Evolutionary conservation across 2,113 vertebrate species (phyloP).

Genomic region (Peromyscus californicus): DNA sequence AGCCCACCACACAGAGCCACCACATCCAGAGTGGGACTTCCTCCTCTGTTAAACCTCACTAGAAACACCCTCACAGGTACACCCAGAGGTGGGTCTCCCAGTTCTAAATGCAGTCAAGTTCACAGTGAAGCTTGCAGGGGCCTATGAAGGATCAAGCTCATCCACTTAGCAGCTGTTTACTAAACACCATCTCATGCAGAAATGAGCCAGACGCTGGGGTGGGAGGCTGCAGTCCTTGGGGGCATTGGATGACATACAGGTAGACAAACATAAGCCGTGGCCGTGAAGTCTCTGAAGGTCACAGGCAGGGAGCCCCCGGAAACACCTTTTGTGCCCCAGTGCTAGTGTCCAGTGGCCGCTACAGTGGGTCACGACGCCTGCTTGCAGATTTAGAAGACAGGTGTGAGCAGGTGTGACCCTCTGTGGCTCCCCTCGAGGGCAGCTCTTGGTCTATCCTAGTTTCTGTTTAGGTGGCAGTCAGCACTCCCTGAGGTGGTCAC

Average conservation of each 20-base stretch:
- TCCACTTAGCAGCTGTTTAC: not conserved
- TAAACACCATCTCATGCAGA: not conserved
- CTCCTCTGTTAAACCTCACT: not conserved
- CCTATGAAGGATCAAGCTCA: not conserved
- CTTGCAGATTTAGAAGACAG: too few relatives aligned
- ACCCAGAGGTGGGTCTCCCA: not conserved
- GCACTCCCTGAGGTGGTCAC: not conserved
- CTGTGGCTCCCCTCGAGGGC: not conserved
- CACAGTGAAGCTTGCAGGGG: too few relatives aligned
- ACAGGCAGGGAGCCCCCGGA: not conserved
- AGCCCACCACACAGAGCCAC: not conserved
- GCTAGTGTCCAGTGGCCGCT: not conserved
- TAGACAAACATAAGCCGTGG: fast-evolving
- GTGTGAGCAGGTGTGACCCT: not conserved
- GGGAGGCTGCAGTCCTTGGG: fast-evolving
- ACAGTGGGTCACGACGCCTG: not conserved
- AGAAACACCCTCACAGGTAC: not conserved
- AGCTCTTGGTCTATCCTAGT: not conserved
- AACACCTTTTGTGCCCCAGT: fast-evolving
- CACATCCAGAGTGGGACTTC: not conserved
- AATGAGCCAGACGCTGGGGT: too few relatives aligned
- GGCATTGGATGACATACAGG: fast-evolving
- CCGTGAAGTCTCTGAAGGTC: fast-evolving
- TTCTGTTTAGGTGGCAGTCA: not conserved
- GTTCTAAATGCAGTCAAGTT: not conserved